phyloP scores from a whole-genome alignment of 2,113 vertebrate genomes.

The Gadus chalcogrammus region DNA sequence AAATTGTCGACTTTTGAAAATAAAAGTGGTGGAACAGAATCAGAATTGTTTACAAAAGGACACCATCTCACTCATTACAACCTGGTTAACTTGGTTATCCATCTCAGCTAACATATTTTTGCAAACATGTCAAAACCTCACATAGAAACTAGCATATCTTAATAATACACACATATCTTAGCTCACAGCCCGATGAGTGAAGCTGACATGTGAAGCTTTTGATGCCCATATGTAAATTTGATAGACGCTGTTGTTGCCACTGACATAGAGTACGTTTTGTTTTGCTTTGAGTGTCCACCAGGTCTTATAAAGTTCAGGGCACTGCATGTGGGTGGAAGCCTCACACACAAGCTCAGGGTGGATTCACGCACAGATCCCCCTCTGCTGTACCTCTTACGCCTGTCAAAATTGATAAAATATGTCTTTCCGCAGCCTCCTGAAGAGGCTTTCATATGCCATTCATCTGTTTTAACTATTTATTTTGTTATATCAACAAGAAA shows the following conservation, averaged over 20 bases:
- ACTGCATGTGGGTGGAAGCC: slow-evolving; percentile 44
- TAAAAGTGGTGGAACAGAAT: too few relatives aligned
- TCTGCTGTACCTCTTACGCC: slow-evolving; percentile 14
- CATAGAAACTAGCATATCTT: slow-evolving; percentile 4
- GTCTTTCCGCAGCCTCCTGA: slow-evolving; percentile 32
- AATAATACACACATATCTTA: background rate
- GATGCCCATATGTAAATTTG: slow-evolving; percentile 48
- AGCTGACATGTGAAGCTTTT: slow-evolving; percentile 46
- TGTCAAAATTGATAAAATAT: slow-evolving; percentile 59
- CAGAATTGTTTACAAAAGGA: too few relatives aligned
- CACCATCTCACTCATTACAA: too few relatives aligned
- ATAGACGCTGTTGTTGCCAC: slow-evolving; percentile 52
- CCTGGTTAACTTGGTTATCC: too few relatives aligned
- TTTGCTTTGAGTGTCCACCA: slow-evolving; percentile 53
- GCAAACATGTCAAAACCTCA: slow-evolving; percentile 14
- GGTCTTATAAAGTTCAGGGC: slow-evolving; percentile 57
- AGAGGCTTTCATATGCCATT: slow-evolving; percentile 47
- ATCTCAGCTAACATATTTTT: background rate
- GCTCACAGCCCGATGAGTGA: background rate
- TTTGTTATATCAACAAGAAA: slow-evolving; percentile 48
- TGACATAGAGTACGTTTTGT: slow-evolving; percentile 34
- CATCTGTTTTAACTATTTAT: slow-evolving; percentile 52
- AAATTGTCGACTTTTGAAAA: too few relatives aligned
- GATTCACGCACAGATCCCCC: slow-evolving; percentile 42
- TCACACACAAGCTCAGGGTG: slow-evolving; percentile 47